A percentile compares a stretch with the other conserved stretches of the same genome.
Evolutionary conservation across 2,888 invertebrate species (phyloP).

Genomic region (Lydus trimaculatus): DNA sequence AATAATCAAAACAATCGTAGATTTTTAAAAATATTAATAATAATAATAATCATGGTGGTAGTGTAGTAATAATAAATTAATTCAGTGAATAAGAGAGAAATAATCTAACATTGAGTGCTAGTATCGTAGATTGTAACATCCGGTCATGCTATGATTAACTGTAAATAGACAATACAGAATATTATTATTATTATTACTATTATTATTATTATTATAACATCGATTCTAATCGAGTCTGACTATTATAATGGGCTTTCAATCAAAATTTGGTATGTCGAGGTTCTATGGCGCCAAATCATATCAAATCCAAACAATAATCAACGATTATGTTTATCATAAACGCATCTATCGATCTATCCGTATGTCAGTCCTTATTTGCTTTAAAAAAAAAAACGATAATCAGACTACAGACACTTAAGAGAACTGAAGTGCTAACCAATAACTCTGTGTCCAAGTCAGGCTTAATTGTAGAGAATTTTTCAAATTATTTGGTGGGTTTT

Average conservation of each 20-base stretch:
- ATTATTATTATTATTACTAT: background rate
- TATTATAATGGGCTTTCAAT: background rate
- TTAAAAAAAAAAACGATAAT: no score
- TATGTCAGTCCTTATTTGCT: no score
- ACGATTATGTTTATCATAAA: background rate
- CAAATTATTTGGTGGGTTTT: no score
- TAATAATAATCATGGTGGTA: background rate
- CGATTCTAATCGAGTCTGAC: no score
- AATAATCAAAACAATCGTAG: background rate
- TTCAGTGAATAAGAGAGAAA: constrained; percentile 6
- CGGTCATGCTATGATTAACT: constrained; percentile 24
- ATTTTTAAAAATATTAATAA: background rate
- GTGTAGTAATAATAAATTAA: background rate
- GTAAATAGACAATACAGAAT: constrained; percentile 5
- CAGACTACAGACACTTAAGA: no score
- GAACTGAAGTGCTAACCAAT: no score
- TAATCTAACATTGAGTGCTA: constrained; percentile 23
- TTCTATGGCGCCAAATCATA: background rate
- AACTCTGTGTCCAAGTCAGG: no score
- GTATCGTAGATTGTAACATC: constrained; percentile 22
- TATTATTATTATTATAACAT: background rate
- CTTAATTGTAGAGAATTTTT: no score
- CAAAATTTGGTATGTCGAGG: background rate
- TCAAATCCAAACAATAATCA: background rate
- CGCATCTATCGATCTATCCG: no score